phyloP scores from a whole-genome alignment of 2,113 vertebrate genomes.

The Amphiprion percula region DNA sequence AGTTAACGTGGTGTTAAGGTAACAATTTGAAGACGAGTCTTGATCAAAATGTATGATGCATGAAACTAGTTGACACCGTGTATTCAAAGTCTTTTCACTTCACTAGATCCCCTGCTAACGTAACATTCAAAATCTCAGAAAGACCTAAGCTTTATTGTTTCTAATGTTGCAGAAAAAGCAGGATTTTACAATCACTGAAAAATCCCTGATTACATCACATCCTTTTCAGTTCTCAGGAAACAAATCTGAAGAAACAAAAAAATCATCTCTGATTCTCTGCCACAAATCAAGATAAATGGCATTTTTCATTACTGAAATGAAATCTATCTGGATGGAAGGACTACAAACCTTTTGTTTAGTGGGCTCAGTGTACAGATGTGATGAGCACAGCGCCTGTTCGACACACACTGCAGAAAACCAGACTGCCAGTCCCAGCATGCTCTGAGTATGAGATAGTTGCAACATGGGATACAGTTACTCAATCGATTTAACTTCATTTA shows the following conservation, averaged over 20 bases:
- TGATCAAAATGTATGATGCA: neutral
- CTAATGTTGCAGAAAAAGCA: neutral
- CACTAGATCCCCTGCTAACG: neutral
- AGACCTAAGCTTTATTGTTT: neutral
- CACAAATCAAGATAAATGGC: neutral
- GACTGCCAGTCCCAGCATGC: conserved; percentile 78
- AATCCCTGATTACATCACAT: conserved; percentile 21
- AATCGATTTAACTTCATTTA: conserved; percentile 67
- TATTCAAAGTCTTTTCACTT: neutral
- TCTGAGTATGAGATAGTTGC: conserved; percentile 69
- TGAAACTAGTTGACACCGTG: neutral
- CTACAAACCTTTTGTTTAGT: neutral
- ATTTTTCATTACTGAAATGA: conserved; percentile 4
- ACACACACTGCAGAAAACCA: conserved; percentile 41
- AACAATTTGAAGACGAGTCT: neutral
- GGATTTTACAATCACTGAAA: neutral
- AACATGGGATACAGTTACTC: conserved; percentile 76
- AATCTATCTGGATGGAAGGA: neutral
- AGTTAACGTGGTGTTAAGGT: conserved; percentile 12
- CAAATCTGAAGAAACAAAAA: conserved; percentile 11
- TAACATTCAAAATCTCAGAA: neutral
- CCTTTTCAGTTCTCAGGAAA: conserved; percentile 10
- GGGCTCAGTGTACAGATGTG: conserved; percentile 22
- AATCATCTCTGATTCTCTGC: neutral
- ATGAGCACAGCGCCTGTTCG: conserved; percentile 43